phyloP scores from a whole-genome alignment of 2,113 vertebrate species.

The Myotis brandtii region DNA sequence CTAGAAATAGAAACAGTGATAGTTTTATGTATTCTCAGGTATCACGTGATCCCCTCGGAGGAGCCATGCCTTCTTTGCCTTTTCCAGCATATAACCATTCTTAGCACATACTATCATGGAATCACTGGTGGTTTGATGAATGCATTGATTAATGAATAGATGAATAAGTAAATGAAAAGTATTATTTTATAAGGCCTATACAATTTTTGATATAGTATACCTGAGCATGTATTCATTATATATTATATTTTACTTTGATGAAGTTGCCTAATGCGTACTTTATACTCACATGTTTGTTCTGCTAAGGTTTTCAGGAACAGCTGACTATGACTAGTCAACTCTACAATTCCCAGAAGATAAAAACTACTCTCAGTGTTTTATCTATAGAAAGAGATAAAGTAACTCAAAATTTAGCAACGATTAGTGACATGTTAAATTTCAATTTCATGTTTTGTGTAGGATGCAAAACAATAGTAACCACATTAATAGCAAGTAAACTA shows the following conservation, averaged over 20 bases:
- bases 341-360: not conserved
- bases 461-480: not conserved
- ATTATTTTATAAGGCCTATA: not conserved
- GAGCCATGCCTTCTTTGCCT: not conserved
- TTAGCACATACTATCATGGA: not conserved
- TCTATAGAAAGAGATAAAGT: slow-evolving; percentile 42
- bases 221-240: not conserved
- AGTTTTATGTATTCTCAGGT: not conserved
- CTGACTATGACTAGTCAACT: not conserved
- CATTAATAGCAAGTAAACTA: slow-evolving; percentile 8
- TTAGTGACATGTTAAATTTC: slow-evolving; percentile 28
- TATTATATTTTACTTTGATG: not conserved
- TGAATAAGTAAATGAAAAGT: not conserved
- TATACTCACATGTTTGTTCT: not conserved
- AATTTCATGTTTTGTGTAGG: not conserved
- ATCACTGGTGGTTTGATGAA: not conserved
- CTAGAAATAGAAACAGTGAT: not conserved
- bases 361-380: not conserved
- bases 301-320: not conserved
- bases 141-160: not conserved
- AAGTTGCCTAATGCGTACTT: not conserved
- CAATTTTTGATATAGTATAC: not conserved
- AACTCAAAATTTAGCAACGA: slow-evolving; percentile 6
- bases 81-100: not conserved
- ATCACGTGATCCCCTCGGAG: not conserved